Evolutionary conservation across 2,113 vertebrate genomes (phyloP), one percentile per base, ranked within the genome.

Genomic region (Rousettus leschenaultii): DNA sequence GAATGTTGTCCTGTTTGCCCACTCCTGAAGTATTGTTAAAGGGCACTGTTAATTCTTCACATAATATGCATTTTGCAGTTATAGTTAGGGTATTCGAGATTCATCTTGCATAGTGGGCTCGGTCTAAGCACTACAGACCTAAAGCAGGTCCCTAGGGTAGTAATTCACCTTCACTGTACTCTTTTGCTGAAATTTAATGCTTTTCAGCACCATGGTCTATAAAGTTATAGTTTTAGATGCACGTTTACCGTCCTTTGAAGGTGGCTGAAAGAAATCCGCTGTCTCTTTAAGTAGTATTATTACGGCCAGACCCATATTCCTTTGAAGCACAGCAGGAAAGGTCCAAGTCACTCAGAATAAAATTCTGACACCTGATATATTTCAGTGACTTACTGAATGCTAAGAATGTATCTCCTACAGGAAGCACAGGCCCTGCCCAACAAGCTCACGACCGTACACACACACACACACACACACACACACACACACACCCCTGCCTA

Each of bases 311-410:
- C 48, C 38, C 21, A 33, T 57, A 40, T 6, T 28, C 77, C 45
- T 68, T 30, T 86, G 59, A 89, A 86, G 24, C 38, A 30, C n/a
- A 96, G 51, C 65, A 88, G 43, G 19, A 78, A 82, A 92, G 21
- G 55, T 97, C 7, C 48, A 68, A 74, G 51, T 88, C 51, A 73
- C n/a, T 59, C 70, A 55, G 53, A 90, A 85, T 71, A 80, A 96
- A 93, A 70, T 80, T 38, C 3, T 55, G 80, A 83, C 19, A 33
- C 53, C 14, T 75, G 75, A n/a, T 70, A 86, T 45, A 89, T 45
- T 80, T 89, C 33, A 53, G 7, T 65, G 61, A 89, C 22, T 68
- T 91, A 48, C 21, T 63, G 40, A 74, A 55, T 63, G 35, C 63
- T 48, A 7, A 75, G 26, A 55, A 3, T 19, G 1, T 57, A 38